phyloP scores from a whole-genome alignment of 2,888 invertebrate genomes.

The Hemaris fuciformis region DNA sequence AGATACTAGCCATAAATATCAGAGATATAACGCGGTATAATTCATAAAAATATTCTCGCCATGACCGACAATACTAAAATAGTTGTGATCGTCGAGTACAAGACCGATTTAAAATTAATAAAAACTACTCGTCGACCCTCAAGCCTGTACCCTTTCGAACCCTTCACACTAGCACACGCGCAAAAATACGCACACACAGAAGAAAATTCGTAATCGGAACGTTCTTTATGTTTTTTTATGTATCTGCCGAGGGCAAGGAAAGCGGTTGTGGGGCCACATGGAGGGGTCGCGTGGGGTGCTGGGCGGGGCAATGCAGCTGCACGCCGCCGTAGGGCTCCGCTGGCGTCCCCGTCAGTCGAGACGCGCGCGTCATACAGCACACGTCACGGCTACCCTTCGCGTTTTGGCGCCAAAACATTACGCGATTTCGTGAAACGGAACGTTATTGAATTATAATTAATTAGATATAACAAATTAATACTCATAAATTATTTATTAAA shows the following conservation, averaged over 20 bases:
- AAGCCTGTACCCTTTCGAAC: conserved; percentile 48
- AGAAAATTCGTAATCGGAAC: conserved; percentile 41
- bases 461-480: conserved; percentile 14
- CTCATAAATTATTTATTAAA: not conserved
- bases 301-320: conserved; percentile 77
- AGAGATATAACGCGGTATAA: not conserved
- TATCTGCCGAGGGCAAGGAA: conserved; percentile 62
- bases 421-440: conserved; percentile 26
- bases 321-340: conserved; percentile 57
- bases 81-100: conserved; percentile 40
- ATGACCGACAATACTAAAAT: conserved; percentile 27
- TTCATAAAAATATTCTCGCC: conserved; percentile 20
- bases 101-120: conserved; percentile 49
- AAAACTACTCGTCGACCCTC: conserved; percentile 48
- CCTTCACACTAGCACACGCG: conserved; percentile 46
- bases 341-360: conserved; percentile 62
- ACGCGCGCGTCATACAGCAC: conserved; percentile 59
- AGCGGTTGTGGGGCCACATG: conserved; percentile 59
- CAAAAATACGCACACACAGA: conserved; percentile 33
- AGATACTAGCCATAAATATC: not conserved
- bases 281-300: conserved; percentile 70
- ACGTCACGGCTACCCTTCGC: conserved; percentile 56
- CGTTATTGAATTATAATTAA: conserved; percentile 20
- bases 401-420: conserved; percentile 44
- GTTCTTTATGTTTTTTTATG: conserved; percentile 51